phyloP scores from a whole-genome alignment of 2,888 invertebrate genomes.

The Anthrax anthrax region DNA sequence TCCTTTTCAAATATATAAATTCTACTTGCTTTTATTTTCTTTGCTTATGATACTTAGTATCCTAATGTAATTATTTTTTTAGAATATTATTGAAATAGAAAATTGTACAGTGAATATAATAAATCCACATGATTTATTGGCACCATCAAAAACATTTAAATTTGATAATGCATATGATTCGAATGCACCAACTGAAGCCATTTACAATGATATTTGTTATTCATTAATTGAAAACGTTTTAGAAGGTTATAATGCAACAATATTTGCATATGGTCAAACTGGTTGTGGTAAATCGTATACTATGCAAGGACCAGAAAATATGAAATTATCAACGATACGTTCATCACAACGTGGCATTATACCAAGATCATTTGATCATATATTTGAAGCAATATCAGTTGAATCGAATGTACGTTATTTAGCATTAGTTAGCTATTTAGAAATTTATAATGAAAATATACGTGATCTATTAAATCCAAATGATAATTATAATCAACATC shows the following conservation, averaged over 20 bases:
- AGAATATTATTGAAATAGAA: conserved; percentile 55
- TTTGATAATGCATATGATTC: conserved; percentile 75
- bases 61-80: neutral
- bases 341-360: conserved; percentile 44
- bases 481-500: conserved; percentile 29
- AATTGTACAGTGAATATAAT: conserved; percentile 45
- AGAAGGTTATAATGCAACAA: conserved; percentile 85
- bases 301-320: conserved; percentile 53
- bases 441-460: conserved; percentile 90
- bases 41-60: neutral
- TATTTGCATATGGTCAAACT: conserved; percentile 88
- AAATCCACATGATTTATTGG: conserved; percentile 45
- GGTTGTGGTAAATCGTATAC: conserved; percentile 85
- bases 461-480: conserved; percentile 68
- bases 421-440: conserved; percentile 50
- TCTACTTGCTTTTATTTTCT: too few relatives aligned
- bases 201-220: conserved; percentile 78
- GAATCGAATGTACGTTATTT: conserved; percentile 53
- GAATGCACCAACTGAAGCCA: conserved; percentile 64
- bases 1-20: too few relatives aligned
- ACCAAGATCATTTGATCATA: conserved; percentile 70
- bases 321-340: neutral
- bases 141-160: conserved; percentile 53
- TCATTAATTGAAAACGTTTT: conserved; percentile 71
- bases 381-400: conserved; percentile 72